These are phyloP conservation scores for Isurus oxyrinchus DNA, from an alignment of 2,113 vertebrate species.

Conservation along the genomic window DNA sequence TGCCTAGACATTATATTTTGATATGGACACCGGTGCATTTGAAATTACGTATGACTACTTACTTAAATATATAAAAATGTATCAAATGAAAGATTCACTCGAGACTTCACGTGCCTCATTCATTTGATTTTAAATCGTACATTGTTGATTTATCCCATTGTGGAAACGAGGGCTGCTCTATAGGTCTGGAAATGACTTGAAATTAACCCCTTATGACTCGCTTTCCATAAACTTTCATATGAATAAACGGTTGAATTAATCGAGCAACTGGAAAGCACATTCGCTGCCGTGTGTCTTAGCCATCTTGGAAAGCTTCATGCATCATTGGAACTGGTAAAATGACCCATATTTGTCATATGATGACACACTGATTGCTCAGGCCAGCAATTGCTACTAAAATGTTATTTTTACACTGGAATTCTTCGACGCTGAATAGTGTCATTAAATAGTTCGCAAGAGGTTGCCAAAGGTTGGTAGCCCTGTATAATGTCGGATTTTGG, in stretches of 20 bases:
- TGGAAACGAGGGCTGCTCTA: background rate
- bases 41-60: background rate
- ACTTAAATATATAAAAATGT: background rate
- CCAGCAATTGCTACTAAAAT: no score
- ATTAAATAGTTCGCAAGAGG: background rate
- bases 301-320: background rate
- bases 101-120: background rate
- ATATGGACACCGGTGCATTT: background rate
- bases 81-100: background rate
- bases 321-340: background rate
- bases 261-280: background rate
- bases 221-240: background rate
- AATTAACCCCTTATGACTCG: background rate
- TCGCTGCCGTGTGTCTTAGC: background rate
- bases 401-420: background rate
- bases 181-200: background rate
- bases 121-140: background rate
- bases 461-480: background rate
- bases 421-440: background rate
- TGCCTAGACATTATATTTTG: background rate
- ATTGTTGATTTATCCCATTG: background rate
- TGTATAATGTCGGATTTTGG: background rate
- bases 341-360: background rate
- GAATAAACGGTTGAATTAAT: background rate
- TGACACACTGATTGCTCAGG: background rate